A percentile compares a stretch with the other conserved stretches of the same genome.
Conservation (phyloP, 2,797 vertebrate genomes). For the Buphagus erythrorhynchus region DNA sequence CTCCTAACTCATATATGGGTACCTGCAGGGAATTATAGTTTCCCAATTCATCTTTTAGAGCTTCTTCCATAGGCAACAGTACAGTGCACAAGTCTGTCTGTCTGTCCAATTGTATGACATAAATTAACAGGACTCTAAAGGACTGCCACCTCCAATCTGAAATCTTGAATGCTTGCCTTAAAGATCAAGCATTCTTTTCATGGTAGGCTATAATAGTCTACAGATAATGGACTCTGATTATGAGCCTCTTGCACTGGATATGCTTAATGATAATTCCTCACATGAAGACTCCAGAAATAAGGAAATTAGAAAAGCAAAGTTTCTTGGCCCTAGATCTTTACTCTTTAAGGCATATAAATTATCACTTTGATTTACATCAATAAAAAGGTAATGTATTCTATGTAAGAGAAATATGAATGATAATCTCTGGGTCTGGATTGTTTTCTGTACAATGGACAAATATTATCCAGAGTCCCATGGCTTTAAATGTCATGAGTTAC, state of each 20-base stretch:
- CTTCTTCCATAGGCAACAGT: not conserved
- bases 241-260: not conserved
- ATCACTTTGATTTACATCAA: not conserved
- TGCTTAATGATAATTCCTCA: not conserved
- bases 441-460: not conserved
- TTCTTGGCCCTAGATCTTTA: not conserved
- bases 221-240: not conserved
- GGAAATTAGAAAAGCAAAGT: not conserved
- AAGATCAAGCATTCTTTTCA: not conserved
- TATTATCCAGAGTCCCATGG: not conserved
- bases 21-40: not conserved
- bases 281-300: not conserved
- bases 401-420: not conserved
- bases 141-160: not conserved
- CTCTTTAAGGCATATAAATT: not conserved
- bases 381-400: not conserved
- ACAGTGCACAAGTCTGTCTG: not conserved
- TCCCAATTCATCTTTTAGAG: not conserved
- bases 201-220: not conserved
- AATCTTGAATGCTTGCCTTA: not conserved
- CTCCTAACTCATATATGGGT: not conserved
- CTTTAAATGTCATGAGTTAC: not conserved
- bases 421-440: not conserved
- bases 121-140: not conserved
- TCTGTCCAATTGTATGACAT: not conserved